phyloP scores from a whole-genome alignment of 35 echinoderm and acorn worm genomes.

The Anneissia japonica region DNA sequence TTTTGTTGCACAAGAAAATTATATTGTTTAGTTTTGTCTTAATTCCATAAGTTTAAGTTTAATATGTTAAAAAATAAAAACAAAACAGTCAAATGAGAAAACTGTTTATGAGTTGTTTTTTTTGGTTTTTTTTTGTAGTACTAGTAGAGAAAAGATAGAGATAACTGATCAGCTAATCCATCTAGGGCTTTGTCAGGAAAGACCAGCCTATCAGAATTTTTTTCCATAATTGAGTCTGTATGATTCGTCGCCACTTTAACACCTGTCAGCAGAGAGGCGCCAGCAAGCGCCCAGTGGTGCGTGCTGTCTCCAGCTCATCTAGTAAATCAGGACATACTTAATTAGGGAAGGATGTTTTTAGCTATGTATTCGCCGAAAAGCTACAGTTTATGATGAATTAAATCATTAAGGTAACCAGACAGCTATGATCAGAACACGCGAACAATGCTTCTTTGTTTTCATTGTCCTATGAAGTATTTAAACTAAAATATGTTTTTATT shows the following conservation, averaged over 20 bases:
- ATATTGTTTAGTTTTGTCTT: too few relatives aligned
- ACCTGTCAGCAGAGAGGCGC: not conserved
- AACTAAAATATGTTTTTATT: too few relatives aligned
- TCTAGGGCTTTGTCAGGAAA: not conserved
- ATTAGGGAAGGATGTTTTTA: not conserved
- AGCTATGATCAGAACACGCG: not conserved
- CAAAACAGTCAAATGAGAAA: too few relatives aligned
- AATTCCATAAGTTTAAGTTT: too few relatives aligned
- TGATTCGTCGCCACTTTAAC: not conserved
- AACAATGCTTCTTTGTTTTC: not conserved
- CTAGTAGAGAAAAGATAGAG: not conserved
- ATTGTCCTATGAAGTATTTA: too few relatives aligned
- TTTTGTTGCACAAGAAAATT: too few relatives aligned
- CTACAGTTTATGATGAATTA: not conserved
- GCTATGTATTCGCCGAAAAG: not conserved
- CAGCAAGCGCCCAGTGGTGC: not conserved
- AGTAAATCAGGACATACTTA: not conserved
- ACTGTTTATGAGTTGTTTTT: too few relatives aligned
- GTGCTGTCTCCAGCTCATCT: not conserved
- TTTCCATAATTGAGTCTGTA: not conserved
- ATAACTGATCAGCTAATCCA: not conserved
- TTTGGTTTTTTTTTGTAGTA: not conserved
- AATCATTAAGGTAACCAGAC: not conserved
- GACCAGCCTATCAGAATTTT: not conserved
- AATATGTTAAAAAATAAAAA: too few relatives aligned